These are phyloP conservation scores for Myanophis thanlyinensis DNA, from an alignment of 2,113 vertebrate species.

Conservation along the genomic window DNA sequence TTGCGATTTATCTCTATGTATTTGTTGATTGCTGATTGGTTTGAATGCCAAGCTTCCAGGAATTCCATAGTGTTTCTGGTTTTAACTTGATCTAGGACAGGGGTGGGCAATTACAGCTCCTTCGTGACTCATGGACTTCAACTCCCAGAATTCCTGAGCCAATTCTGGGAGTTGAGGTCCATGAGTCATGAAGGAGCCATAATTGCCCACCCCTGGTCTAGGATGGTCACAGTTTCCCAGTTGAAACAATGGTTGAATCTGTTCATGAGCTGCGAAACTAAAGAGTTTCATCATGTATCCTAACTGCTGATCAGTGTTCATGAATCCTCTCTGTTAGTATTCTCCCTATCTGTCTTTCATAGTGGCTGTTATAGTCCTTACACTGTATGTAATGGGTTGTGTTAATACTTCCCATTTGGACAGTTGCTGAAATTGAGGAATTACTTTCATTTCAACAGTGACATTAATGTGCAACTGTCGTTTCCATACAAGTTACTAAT, in stretches of 20 bases:
- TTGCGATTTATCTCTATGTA: neutral
- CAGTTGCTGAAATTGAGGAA: neutral
- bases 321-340: neutral
- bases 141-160: too few relatives aligned
- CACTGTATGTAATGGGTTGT: neutral
- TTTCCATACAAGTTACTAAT: neutral
- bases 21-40: neutral
- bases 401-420: neutral
- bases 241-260: neutral
- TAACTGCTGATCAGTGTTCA: neutral
- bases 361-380: neutral
- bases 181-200: too few relatives aligned
- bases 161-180: too few relatives aligned
- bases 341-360: neutral
- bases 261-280: neutral
- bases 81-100: neutral
- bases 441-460: fast-evolving
- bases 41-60: neutral
- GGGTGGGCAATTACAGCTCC: too few relatives aligned
- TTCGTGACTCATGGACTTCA: too few relatives aligned
- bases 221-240: neutral
- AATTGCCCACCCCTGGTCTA: too few relatives aligned
- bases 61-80: neutral
- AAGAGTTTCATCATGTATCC: neutral
- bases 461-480: neutral